Evolutionary conservation across 2,888 invertebrate species (phyloP).

Genomic region (Venustoraphidia nigricollis): DNA sequence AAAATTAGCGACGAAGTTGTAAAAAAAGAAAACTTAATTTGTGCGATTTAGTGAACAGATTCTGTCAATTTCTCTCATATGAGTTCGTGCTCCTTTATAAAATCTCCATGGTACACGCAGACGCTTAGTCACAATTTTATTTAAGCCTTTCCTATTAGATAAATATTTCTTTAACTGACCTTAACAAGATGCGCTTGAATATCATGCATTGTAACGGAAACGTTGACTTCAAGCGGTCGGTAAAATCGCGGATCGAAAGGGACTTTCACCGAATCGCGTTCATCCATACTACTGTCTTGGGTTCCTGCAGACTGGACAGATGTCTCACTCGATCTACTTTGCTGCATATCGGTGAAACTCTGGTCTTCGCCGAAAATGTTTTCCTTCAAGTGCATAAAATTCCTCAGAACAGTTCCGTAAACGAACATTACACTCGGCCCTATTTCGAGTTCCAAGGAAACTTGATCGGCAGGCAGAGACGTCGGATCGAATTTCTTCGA

Average conservation of each 20-base stretch:
- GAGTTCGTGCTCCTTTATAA: no score
- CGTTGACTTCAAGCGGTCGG: conserved; percentile 79
- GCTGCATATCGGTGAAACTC: conserved; percentile 82
- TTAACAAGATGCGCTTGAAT: conserved; percentile 88
- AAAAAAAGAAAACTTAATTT: no score
- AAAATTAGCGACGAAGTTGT: no score
- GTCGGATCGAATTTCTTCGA: conserved; percentile 74
- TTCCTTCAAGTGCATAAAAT: conserved; percentile 83
- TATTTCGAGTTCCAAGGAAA: conserved; percentile 85
- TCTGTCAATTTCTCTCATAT: no score
- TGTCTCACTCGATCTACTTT: conserved; percentile 34
- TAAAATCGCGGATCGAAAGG: conserved; percentile 78
- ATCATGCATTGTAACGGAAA: conserved; percentile 88
- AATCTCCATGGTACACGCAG: no score
- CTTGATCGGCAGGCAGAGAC: conserved; percentile 70
- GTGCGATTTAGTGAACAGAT: no score
- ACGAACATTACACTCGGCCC: conserved; percentile 84
- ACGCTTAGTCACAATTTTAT: no score
- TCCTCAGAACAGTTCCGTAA: conserved; percentile 81
- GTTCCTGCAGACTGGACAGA: conserved; percentile 12
- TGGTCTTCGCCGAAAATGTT: conserved; percentile 97
- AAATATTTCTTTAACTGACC: conserved; percentile 25
- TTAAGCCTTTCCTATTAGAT: not conserved
- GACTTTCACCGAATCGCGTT: conserved; percentile 43
- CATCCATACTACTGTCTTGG: conserved; percentile 31